Evolutionary conservation across 2,113 vertebrate species (phyloP), one percentile per base, ranked within the genome.

Genomic region (Mustela lutreola): DNA sequence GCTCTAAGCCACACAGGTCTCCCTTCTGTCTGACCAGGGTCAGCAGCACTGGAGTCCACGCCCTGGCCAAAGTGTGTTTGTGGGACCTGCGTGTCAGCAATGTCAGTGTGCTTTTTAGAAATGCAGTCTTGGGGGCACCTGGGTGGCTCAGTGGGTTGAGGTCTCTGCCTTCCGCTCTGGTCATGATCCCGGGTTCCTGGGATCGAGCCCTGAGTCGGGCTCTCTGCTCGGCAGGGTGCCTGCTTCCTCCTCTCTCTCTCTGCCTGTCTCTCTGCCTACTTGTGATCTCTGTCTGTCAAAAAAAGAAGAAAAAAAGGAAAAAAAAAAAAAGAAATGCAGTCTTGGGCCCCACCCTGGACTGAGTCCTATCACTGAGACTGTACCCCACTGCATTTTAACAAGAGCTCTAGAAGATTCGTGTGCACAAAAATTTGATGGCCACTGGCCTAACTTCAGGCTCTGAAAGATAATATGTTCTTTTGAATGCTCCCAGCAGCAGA

Each of bases 371-470:
- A 9, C 31, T 31, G 19, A 80, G n/a, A 65, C 42, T 67, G 19
- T 7, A 83, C 36, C 71, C 65, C 16, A 12, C 36, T 10, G 12
- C 31, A 45, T 73, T 62, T 81, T 67, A 87, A 67, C 42, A 88
- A 48, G 33, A 85, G 60, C 11, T 10, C 31, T 19, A 15, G 28
- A 56, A 79, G 19, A 95, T 58, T 33, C 14, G 4, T 21, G 53
- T 60, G 31, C 76, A 45, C 5, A 28, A 71, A 62, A 4, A 15
- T 63, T 16, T 85, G 53, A 31, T 16, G 39, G 16, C 63, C 58
- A 39, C 36, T 53, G 88, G 70, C 58, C 58, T 78, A 36, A 50
- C 22, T 58, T 95, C 70, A 63, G 75, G 12, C 56, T 92, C 76
- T 86, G 33, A 80, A 73, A 42, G 48, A 18, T 50, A 16, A 22